Base-by-base conservation (phyloP, 92 coral and sea anemone genomes). In the Blastomussa wellsi region DNA sequence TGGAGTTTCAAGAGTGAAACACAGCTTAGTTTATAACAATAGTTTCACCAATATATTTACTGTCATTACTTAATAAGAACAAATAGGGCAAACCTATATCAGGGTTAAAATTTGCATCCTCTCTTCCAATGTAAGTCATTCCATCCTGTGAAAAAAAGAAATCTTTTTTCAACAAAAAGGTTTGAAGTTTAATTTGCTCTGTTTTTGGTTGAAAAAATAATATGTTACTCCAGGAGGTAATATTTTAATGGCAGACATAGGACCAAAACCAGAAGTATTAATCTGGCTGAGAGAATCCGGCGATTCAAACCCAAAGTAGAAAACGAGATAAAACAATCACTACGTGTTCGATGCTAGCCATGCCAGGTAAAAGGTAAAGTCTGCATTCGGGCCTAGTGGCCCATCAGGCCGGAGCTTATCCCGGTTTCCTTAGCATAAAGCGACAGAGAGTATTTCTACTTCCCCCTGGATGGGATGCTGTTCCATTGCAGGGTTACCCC, bases 91-190 rank as follows among this genome's bases (percentile, higher is more conserved):
- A 37, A 96, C 99, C 92, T 85, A 96, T 96, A 76, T 96, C 99
- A 70, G 96, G 98, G 31, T 94, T 94, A 33, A 91, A 90, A 71
- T 90, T 86, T 33, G 93, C 98, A 31, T 95, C 99, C 70, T 96
- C 99, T 88, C 89, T 94, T 6, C 99, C 99, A 76, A 96, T 91
- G 86, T 96, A 92, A 4, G 99, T 96, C 95, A 93, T 92, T 5
- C 99, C 99, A 75, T 96, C 99, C 99, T 96, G 68, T 75, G 33
- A 48, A 38, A 39, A 10, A 88, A 60, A 60, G 7, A 5, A 60
- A n/a, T 60, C 10, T 53, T n/a, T 60, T 24, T 24, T 10, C 3
- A 7, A 24, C 14, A 24, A 60, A 60, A 60, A 60, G 66, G 64
- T 0, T 60, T 60, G 66, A n/a, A 15, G 12, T 48, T 51, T 14